These are phyloP conservation scores for Loxodonta africana DNA, from an alignment of 2,113 vertebrate species.

Conservation along the genomic window DNA sequence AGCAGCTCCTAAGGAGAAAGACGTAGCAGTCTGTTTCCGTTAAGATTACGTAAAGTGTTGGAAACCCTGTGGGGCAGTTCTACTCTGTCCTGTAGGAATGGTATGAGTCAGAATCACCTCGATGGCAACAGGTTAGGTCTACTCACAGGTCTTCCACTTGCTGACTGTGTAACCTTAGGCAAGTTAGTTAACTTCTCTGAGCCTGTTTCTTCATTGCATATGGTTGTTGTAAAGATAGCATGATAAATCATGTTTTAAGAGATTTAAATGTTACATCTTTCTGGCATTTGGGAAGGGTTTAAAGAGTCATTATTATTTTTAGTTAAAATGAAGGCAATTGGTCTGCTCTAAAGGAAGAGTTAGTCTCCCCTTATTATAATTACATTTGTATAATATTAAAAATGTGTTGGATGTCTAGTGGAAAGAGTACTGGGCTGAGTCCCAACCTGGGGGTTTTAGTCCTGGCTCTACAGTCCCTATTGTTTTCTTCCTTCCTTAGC, in stretches of 20 bases:
- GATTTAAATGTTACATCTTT: not conserved
- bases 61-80: not conserved
- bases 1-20: not conserved
- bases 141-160: not conserved
- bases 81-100: not conserved
- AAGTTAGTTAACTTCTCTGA: not conserved
- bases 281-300: not conserved
- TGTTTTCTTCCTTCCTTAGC: not conserved
- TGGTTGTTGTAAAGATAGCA: not conserved
- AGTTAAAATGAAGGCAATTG: not conserved
- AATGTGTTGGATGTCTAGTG: too few relatives aligned
- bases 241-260: not conserved
- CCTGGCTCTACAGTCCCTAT: accelerated
- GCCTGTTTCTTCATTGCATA: not conserved
- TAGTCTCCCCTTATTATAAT: not conserved
- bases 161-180: not conserved
- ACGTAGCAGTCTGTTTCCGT: not conserved
- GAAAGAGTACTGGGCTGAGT: not conserved
- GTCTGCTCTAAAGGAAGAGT: not conserved
- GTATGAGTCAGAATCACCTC: not conserved
- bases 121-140: not conserved
- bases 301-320: constrained; percentile 7
- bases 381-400: not conserved
- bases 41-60: not conserved
- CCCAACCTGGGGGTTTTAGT: accelerated